A percentile compares a stretch with the other conserved stretches of the same genome.
phyloP scores from a whole-genome alignment of 2,797 vertebrate species.

The Eleutherodactylus coqui region DNA sequence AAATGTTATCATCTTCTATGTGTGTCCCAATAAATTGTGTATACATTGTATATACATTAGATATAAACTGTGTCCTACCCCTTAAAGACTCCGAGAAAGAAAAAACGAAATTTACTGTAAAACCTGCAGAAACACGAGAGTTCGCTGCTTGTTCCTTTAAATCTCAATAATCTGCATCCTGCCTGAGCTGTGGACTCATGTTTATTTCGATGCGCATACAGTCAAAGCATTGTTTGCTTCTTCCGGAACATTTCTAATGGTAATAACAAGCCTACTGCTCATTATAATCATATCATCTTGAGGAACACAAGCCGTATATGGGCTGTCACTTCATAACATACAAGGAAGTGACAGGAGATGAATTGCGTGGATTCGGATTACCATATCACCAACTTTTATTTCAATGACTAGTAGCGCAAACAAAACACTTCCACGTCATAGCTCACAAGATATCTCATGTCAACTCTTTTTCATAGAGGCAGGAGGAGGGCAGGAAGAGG shows the following conservation, averaged over 20 bases:
- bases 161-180: neutral
- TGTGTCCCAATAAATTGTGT: no score
- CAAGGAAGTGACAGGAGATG: slow-evolving; percentile 37
- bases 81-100: neutral
- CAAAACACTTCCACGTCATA: slow-evolving; percentile 9
- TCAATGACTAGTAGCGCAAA: slow-evolving; percentile 25
- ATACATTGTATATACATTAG: no score
- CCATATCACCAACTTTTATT: slow-evolving; percentile 38
- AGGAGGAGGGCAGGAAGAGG: neutral
- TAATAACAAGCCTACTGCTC: slow-evolving; percentile 28
- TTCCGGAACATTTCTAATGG: slow-evolving; percentile 36
- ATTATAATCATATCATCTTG: slow-evolving; percentile 42
- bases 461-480: neutral
- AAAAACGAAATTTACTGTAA: neutral
- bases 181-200: neutral
- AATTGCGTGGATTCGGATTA: slow-evolving; percentile 30
- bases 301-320: neutral
- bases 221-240: neutral
- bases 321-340: slow-evolving; percentile 42
- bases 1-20: no score
- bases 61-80: neutral
- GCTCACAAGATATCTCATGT: neutral
- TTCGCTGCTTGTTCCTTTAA: neutral
- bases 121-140: neutral
- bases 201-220: neutral